Evolutionary conservation across 2,797 vertebrate genomes (phyloP).

Genomic region (Euthynnus affinis): DNA sequence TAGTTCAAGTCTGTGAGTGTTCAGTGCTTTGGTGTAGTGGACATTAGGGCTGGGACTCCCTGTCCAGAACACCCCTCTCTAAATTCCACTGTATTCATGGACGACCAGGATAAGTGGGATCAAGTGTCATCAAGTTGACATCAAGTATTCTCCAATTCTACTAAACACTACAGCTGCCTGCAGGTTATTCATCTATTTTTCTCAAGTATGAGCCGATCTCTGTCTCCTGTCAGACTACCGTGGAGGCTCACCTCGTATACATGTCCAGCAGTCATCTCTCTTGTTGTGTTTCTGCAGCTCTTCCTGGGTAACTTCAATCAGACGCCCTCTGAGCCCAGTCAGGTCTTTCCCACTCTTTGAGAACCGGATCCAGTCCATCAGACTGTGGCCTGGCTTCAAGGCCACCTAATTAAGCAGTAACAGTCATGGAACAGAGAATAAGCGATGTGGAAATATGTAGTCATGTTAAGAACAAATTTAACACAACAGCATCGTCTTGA

Average conservation of each 20-base stretch:
- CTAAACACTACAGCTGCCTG: background rate
- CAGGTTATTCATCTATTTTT: background rate
- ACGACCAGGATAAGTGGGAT: background rate
- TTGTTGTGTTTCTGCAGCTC: conserved; percentile 94
- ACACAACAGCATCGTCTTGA: background rate
- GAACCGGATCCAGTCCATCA: conserved; percentile 98
- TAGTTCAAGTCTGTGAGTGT: background rate
- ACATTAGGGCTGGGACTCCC: background rate
- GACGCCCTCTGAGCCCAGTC: conserved; percentile 90
- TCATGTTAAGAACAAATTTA: background rate
- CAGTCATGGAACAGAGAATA: background rate
- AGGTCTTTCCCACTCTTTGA: conserved; percentile 95
- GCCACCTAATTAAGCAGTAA: conserved; percentile 85
- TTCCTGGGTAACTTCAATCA: conserved; percentile 93
- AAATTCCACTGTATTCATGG: background rate
- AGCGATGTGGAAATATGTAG: background rate
- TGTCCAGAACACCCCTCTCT: background rate
- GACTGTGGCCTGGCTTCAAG: conserved; percentile 95
- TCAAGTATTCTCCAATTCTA: conserved; percentile 3
- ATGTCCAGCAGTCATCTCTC: conserved; percentile 95
- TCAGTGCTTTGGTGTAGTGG: background rate
- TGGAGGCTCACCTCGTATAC: conserved; percentile 91
- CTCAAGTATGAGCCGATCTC: background rate
- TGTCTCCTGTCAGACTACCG: background rate
- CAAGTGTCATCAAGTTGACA: conserved; percentile 19